Conservation (phyloP, 1,140 invertebrate genomes). For the Vanessa atalanta region DNA sequence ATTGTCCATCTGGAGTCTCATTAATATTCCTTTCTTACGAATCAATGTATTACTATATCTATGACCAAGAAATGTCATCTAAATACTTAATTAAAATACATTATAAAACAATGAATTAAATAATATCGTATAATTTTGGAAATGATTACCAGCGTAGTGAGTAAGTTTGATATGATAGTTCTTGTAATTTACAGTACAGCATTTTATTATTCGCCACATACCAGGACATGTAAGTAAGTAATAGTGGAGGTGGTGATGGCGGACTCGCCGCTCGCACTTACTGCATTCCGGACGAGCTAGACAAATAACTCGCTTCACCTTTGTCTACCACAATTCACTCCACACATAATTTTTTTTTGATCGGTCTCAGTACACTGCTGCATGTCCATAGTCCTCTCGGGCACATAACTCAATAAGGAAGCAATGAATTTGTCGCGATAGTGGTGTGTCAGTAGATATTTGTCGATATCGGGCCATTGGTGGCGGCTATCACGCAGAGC, state of each 20-base stretch:
- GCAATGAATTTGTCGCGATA: not conserved
- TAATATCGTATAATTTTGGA: no score
- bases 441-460: not conserved
- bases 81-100: no score
- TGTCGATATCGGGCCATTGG: not conserved
- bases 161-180: not conserved
- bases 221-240: conserved; percentile 1
- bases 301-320: conserved; percentile 10
- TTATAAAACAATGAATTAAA: no score
- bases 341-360: not conserved
- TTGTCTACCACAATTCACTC: not conserved
- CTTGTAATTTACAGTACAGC: not conserved
- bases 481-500: conserved; percentile 9
- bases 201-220: not conserved
- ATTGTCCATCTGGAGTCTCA: no score
- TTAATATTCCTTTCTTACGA: no score
- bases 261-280: not conserved
- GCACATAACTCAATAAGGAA: not conserved
- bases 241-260: conserved; percentile 7
- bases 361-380: not conserved
- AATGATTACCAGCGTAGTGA: no score
- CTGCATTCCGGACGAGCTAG: conserved; percentile 12
- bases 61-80: no score
- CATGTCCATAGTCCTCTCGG: not conserved
- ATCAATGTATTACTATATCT: no score